Evolutionary conservation across 2,888 invertebrate species (phyloP), one percentile per base, ranked within the genome.

Genomic region (Galerucella pusilla): DNA sequence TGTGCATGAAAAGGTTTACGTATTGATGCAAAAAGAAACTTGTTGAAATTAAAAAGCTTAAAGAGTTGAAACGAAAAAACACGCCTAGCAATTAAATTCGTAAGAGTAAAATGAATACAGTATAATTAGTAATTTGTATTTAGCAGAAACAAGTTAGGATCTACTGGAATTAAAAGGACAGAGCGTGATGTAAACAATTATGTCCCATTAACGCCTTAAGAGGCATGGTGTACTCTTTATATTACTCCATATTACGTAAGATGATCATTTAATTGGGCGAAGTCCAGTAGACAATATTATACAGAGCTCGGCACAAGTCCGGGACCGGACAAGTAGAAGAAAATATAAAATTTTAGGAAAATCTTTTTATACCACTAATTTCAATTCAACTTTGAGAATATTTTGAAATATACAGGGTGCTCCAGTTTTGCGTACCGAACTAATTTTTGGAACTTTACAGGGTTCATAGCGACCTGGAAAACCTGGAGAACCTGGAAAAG

Each of bases 181-280:
- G 10, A 20, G 20, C 57, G 57, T 57, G 10, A 57, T 20, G 10
- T 57, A 10, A 57, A 57, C 57, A 57, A 57, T 57, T 57, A 57
- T n/a, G 16, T 20, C 57, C 57, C 16, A 57, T 57, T 57, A 57
- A 57, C 57, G 20, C 57, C 57, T 57, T 20, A 57, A 57, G 57
- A 20, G 57, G 20, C 57, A 20, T 10, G n/a, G 16, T 54, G 54
- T 6, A 49, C 49, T 49, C 49, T 49, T 49, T 12, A 52, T n/a
- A 16, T 52, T 52, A 52, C 57, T 57, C 16, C 10, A 20, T 20
- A 57, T 57, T 57, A 10, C n/a, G 57, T 20, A 20, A 57, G 16
- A 10, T 9, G 57, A 7, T 54, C 16, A 54, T 54, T 54, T 16
- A 54, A 54, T 10, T 16, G n/a, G 16, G 10, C n/a, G 10, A 9